Evolutionary conservation across 2,113 vertebrate species (phyloP).

Genomic region (Lanius collurio): DNA sequence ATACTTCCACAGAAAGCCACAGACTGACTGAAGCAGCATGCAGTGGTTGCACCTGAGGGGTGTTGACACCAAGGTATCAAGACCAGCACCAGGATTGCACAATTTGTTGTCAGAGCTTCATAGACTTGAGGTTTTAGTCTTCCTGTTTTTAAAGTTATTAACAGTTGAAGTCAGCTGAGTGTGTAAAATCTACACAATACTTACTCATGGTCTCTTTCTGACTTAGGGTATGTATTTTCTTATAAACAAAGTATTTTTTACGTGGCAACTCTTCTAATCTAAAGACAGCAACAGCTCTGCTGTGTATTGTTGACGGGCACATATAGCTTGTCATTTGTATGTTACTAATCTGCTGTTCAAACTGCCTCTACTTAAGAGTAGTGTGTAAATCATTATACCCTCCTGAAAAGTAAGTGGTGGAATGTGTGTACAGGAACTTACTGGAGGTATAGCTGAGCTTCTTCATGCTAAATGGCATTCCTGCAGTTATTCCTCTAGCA

Average conservation of each 20-base stretch:
- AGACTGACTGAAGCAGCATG: conserved; percentile 59
- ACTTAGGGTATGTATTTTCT: neutral
- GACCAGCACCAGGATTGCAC: neutral
- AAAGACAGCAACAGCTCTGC: neutral
- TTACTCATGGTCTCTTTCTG: neutral
- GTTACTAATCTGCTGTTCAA: neutral
- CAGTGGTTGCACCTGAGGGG: neutral
- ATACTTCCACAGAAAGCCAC: conserved; percentile 83
- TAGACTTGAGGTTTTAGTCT: neutral
- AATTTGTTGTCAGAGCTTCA: neutral
- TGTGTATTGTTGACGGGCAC: neutral
- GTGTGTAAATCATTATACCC: neutral
- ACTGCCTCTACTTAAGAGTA: neutral
- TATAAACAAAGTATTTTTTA: neutral
- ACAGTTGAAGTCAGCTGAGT: neutral
- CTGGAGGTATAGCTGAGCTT: neutral
- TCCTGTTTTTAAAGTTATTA: conserved; percentile 31
- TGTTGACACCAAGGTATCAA: neutral
- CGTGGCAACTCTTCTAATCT: neutral
- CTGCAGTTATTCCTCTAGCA: neutral
- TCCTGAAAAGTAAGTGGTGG: neutral
- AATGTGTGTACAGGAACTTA: neutral
- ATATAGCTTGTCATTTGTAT: neutral
- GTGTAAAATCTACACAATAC: neutral
- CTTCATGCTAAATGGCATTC: neutral